Base-by-base conservation (phyloP, 2,888 invertebrate genomes). In the Linyphia triangularis region DNA sequence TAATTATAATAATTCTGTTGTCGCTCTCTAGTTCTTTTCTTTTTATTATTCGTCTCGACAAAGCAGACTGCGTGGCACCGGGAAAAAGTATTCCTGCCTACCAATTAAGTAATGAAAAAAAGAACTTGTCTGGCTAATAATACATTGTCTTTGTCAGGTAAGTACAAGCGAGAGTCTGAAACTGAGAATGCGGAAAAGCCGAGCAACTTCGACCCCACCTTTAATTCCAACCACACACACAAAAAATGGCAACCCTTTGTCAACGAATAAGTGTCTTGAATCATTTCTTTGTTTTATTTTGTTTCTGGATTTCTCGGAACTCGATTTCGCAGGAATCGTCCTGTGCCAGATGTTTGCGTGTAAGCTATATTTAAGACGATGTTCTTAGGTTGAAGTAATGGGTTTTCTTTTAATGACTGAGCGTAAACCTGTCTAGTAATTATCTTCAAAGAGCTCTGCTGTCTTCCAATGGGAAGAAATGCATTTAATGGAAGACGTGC, bases 1-100 rank as follows among this genome's bases (percentile, higher is more conserved):
- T 26, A 26, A 30, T 67, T 79, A 16, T 51, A 22, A 37, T 24
- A n/a, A n/a, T 28, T 43, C n/a, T 77, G 65, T 51, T 16, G 51
- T 51, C n/a, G 51, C 51, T 40, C 22, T 43, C 59, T 57, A n/a
- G 51, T 4, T 19, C 65, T 26, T 65, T 51, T 16, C 51, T 16
- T 28, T 73, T 51, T 19, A 9, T 51, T 24, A 22, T 10, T 1
- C 10, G 79, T 79, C 79, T 79, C 67, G 51, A 22, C 33, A 65
- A 43, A 67, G 43, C 79, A 79, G 79, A 79, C 79, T 79, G 79
- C 79, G 40, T 79, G 79, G 79, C 67, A 24, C 79, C 79, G 1
- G 22, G 24, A 2, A 40, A 72, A 72, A 72, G 16, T 43, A 30
- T 73, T 33, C 73, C n/a, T 43, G 43, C 43, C 26, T 70, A 70